Base-by-base conservation (phyloP, 1,140 invertebrate genomes). In the Drosophila micromelanica region DNA sequence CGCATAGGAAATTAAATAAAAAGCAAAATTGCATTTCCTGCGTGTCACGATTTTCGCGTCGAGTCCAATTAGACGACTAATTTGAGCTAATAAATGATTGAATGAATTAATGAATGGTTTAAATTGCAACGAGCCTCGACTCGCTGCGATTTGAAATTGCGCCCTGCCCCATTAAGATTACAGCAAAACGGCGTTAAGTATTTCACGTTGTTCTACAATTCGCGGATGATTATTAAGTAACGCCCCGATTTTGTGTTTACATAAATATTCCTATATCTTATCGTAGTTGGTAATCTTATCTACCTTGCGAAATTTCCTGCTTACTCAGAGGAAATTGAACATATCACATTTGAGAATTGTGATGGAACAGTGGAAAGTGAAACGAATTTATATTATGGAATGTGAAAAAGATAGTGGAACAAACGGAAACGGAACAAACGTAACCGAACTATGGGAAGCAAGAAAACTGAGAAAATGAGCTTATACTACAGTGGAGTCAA, bases 1-100 rank as follows among this genome's bases (percentile, higher is more conserved):
- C 30, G 56, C 42, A 56, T 67, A 65, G 76, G 76, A 84, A 84
- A 84, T 85, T 82, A 56, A 82, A 85, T 84, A 69, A 80, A 80
- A 67, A 43, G 54, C 38, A 65, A 65, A 80, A 61, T 76, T 80
- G 63, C 76, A 70, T 80, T 85, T 84, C 80, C 80, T 73, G 56
- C 27, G 2, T 8, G 13, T 49, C 37, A 13, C n/a, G 32, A 35
- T 35, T 12, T 35, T 40, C 55, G 43, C 45, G 37, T 42, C 12
- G 8, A 51, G 37, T 9, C n/a, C 63, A 78, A 73, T 78, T 78
- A 73, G 42, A 38, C 12, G 43, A 20, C 27, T 61, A 78, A 65
- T 72, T 65, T 55, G 37, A 27, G 27, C 27, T 27, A 27, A 27
- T 27, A 5, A 27, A 27, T 5, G 27, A 27, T 9, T 48, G 73